Percentiles rank a stretch among this genome's conserved stretches.
These are phyloP conservation scores for Boloria euphrosyne DNA, from an alignment of 2,888 invertebrate species.

Conservation along the genomic window DNA sequence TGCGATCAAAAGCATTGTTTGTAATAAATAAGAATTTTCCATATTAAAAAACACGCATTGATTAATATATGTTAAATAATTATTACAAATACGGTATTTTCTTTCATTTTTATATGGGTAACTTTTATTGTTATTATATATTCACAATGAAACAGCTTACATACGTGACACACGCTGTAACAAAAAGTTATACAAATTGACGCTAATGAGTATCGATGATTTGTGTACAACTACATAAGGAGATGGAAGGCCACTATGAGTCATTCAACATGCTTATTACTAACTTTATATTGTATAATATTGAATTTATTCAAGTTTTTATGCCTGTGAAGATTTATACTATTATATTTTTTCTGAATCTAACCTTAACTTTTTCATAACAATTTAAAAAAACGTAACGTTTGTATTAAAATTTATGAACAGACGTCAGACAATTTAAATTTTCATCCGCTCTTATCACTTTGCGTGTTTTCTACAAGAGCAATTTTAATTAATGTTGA, in stretches of 20 bases:
- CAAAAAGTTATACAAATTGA: conserved; percentile 2
- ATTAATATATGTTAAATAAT: no score
- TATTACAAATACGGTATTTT: not conserved
- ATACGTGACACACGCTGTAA: not conserved
- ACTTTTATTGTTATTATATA: not conserved
- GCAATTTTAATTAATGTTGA: conserved; percentile 30
- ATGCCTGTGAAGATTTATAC: no score
- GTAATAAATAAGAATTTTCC: no score
- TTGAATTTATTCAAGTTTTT: no score
- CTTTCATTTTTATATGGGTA: not conserved
- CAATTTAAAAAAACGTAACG: not conserved
- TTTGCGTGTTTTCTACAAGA: conserved; percentile 27
- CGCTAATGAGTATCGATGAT: conserved; percentile 12
- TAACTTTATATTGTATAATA: no score
- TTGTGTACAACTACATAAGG: conserved; percentile 4
- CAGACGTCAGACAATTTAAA: not conserved
- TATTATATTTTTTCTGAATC: no score
- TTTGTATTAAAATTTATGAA: not conserved
- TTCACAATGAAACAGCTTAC: not conserved
- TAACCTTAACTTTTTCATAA: no score
- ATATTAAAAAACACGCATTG: no score
- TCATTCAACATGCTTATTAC: conserved; percentile 9
- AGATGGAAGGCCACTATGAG: not conserved
- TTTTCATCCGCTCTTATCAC: not conserved
- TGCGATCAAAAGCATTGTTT: no score